Evolutionary conservation across 1,140 invertebrate genomes (phyloP).

Genomic region (Cydia strobilella): DNA sequence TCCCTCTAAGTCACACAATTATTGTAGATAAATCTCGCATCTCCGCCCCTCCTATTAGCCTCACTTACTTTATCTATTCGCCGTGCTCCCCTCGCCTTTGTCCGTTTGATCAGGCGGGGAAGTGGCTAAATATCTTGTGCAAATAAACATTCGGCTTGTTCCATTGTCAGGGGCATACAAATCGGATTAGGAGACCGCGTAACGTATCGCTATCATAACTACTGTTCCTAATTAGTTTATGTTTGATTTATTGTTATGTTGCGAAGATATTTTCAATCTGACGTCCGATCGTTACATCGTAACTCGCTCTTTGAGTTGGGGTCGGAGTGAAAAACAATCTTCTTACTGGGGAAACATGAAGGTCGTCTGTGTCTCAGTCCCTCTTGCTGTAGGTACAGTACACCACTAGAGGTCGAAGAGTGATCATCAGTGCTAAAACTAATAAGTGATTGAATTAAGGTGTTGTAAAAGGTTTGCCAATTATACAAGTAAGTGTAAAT

Average conservation of each 20-base stretch:
- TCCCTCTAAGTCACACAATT: slow-evolving; percentile 63
- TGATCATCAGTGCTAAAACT: too few species aligned
- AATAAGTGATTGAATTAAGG: too few species aligned
- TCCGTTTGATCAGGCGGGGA: slow-evolving; percentile 73
- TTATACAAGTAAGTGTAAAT: too few species aligned
- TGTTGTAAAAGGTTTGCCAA: too few species aligned
- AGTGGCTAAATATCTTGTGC: slow-evolving; percentile 79
- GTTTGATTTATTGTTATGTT: slow-evolving; percentile 43
- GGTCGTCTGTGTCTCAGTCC: too few species aligned
- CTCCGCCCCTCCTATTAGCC: slow-evolving; percentile 72
- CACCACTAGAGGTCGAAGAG: too few species aligned
- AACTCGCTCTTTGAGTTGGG: neutral
- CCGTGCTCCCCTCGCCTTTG: slow-evolving; percentile 54
- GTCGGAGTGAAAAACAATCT: too few species aligned
- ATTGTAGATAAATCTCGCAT: slow-evolving; percentile 54
- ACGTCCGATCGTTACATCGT: neutral
- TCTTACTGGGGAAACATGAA: too few species aligned
- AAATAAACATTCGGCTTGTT: slow-evolving; percentile 76
- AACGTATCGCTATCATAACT: slow-evolving; percentile 54
- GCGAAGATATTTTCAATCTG: neutral
- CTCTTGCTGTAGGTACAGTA: too few species aligned
- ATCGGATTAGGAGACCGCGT: slow-evolving; percentile 66
- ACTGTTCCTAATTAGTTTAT: slow-evolving; percentile 57
- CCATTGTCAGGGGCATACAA: slow-evolving; percentile 67
- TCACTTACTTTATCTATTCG: slow-evolving; percentile 61